Evolutionary conservation across 2,888 invertebrate genomes (phyloP).

Genomic region (Tetragonula carbonaria): DNA sequence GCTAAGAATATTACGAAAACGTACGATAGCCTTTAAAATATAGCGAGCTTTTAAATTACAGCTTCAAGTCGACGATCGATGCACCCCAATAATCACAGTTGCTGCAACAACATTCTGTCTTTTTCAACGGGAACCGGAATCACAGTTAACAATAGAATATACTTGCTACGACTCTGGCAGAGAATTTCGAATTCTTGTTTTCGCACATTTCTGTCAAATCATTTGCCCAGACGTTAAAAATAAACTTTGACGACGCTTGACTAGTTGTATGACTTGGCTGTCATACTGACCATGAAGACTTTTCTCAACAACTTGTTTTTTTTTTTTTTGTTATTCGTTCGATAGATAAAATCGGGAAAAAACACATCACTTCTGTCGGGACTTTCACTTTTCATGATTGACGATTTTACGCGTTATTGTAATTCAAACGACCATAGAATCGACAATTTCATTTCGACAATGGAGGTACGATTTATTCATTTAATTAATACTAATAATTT

Average conservation of each 20-base stretch:
- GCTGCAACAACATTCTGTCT: background rate
- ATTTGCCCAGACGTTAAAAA: background rate
- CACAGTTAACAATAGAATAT: background rate
- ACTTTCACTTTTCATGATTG: background rate
- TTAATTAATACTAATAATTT: constrained; percentile 17
- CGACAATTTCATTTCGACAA: too few species aligned
- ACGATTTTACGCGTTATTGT: background rate
- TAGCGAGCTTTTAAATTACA: background rate
- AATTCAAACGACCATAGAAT: background rate
- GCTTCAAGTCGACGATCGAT: background rate
- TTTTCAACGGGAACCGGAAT: background rate
- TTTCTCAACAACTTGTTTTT: background rate
- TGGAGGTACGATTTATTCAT: background rate
- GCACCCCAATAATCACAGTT: background rate
- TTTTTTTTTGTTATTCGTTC: too few species aligned
- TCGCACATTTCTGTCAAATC: background rate
- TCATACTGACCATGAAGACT: background rate
- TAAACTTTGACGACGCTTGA: background rate
- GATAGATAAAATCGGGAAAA: too few species aligned
- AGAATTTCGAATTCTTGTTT: background rate
- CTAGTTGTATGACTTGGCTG: background rate
- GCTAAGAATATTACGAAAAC: background rate
- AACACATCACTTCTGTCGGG: too few species aligned
- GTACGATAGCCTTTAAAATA: background rate
- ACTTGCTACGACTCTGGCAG: background rate